Evolutionary conservation across 2,797 vertebrate genomes (phyloP), one percentile per base, ranked within the genome.

Genomic region (Premnoplex brunnescens): DNA sequence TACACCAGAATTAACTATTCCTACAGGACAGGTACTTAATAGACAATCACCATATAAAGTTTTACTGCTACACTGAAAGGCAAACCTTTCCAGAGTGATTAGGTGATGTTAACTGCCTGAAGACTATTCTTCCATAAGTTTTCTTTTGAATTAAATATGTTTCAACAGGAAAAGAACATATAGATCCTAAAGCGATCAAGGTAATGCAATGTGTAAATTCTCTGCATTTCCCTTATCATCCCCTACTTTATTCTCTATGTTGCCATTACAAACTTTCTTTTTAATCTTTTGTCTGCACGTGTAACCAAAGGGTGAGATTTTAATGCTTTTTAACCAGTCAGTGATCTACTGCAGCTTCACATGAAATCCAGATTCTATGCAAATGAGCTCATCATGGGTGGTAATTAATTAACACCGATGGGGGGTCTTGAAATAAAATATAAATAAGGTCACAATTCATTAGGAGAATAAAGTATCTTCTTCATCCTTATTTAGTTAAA

Each of bases 331-430:
- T 95, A 97, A 96, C 58, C 73, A 93, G 86, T 54, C 55, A 72
- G 16, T 95, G 88, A 92, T 95, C 54, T 95, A 95, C 71, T 72
- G 51, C 66, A 89, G 48, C 90, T 81, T 63, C 82, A 72, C 66
- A 72, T 89, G 87, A 97, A 97, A 96, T 74, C 39, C 86, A 59
- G 51, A 49, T 19, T 43, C 41, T 80, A 75, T 74, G 63, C 32
- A 73, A 91, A 96, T 56, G 89, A 95, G 74, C 54, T 94, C 94
- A 85, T 93, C 85, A 22, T 72, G 46, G 69, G 78, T 93, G 75
- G 54, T 91, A 91, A 96, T 97, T 96, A 96, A 97, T 95, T 95
- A 95, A 78, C 77, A 91, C 39, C 30, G 8, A 82, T 7, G 26
- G 46, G 46, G 59, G 59, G 85, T 71, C 94, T 88, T 81, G 60